Conservation (phyloP, 2,888 invertebrate species). For the Rhaphigaster nebulosa region DNA sequence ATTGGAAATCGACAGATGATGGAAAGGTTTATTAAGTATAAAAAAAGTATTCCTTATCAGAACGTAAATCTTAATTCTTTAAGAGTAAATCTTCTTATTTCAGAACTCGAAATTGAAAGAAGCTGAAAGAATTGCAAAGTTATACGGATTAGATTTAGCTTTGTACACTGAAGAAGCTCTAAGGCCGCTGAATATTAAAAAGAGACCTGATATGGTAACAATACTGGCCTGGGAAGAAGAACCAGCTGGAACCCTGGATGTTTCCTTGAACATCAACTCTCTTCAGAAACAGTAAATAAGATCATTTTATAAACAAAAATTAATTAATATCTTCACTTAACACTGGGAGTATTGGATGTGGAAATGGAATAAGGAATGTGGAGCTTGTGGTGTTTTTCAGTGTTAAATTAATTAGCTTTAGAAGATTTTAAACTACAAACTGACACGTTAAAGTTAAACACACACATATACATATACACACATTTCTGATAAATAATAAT, state of each 20-base stretch:
- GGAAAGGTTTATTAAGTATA: not conserved
- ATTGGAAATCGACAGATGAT: not conserved
- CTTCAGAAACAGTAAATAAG: slow-evolving; percentile 62
- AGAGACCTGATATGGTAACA: not conserved
- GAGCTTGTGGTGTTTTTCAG: not conserved
- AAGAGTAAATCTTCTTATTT: not conserved
- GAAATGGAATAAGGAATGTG: not conserved
- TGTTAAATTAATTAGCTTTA: too few relatives aligned
- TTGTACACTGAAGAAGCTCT: slow-evolving; percentile 63
- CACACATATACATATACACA: too few relatives aligned
- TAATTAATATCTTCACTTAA: not conserved
- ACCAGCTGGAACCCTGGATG: slow-evolving; percentile 59
- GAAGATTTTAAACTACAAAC: too few relatives aligned
- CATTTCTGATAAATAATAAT: too few relatives aligned
- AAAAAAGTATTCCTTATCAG: not conserved
- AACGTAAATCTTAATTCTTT: not conserved
- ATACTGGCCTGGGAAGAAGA: slow-evolving; percentile 58
- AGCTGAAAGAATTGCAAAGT: slow-evolving; percentile 63
- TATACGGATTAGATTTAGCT: slow-evolving; percentile 65
- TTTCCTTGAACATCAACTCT: slow-evolving; percentile 55
- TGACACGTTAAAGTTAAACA: too few relatives aligned
- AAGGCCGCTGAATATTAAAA: slow-evolving; percentile 30
- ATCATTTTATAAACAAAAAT: not conserved
- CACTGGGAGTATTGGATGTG: not conserved
- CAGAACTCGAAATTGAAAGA: slow-evolving; percentile 50